phyloP scores from a whole-genome alignment of 2,797 vertebrate species.

The Zenarchopterus dispar region DNA sequence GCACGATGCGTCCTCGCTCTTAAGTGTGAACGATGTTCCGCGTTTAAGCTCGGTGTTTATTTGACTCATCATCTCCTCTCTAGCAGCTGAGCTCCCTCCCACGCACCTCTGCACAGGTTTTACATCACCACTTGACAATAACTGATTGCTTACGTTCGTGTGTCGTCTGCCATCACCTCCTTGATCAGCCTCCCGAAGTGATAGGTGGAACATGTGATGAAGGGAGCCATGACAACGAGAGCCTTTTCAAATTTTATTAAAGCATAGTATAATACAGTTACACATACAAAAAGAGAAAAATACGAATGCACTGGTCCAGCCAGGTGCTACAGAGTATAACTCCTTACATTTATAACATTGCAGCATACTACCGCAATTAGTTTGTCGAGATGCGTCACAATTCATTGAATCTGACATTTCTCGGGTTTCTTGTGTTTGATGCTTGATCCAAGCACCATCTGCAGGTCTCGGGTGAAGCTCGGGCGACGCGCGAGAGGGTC shows the following conservation, averaged over 20 bases:
- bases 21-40: constrained; percentile 14
- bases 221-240: constrained; percentile 1
- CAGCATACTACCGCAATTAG: constrained; percentile 80
- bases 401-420: constrained; percentile 85
- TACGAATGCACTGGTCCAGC: constrained; percentile 77
- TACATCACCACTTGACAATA: constrained; percentile 13
- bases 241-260: constrained; percentile 32
- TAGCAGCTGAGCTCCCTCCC: constrained; percentile 24
- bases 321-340: constrained; percentile 80
- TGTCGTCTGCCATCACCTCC: too few species aligned
- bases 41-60: constrained; percentile 4
- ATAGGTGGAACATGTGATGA: not conserved
- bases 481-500: constrained; percentile 79
- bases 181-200: not conserved
- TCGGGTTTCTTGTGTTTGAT: constrained; percentile 77
- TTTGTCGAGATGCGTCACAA: constrained; percentile 66
- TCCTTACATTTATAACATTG: constrained; percentile 79
- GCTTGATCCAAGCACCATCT: constrained; percentile 77
- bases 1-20: constrained; percentile 6
- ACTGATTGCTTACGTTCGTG: constrained; percentile 2
- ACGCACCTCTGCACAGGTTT: constrained; percentile 30
- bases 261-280: constrained; percentile 11
- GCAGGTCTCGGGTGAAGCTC: constrained; percentile 81
- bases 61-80: constrained; percentile 43
- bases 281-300: constrained; percentile 27